These are phyloP conservation scores for Triplophysa siluroides DNA, from an alignment of 2,113 vertebrate species.

Conservation along the genomic window DNA sequence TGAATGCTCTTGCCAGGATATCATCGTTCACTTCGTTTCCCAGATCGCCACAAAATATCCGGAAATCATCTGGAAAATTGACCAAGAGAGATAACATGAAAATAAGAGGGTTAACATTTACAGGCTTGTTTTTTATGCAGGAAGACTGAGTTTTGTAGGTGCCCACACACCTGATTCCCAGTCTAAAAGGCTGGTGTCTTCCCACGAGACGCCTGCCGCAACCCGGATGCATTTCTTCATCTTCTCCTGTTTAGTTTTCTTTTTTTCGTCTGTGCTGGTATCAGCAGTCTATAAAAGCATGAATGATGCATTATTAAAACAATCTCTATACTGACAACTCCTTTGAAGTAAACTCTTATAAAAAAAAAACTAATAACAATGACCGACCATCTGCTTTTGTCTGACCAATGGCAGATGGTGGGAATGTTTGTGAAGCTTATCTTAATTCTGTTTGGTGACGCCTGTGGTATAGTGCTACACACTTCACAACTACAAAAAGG, in stretches of 20 bases:
- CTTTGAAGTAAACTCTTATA: too few species aligned
- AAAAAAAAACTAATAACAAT: too few species aligned
- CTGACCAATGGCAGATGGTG: too few species aligned
- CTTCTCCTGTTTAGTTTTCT: constrained; percentile 81
- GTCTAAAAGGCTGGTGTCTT: constrained; percentile 85
- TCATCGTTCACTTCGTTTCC: constrained; percentile 94
- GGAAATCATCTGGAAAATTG: constrained; percentile 82
- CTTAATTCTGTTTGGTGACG: too few species aligned
- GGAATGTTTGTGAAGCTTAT: too few species aligned
- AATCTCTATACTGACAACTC: not conserved
- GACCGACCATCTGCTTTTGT: too few species aligned
- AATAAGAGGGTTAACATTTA: not conserved
- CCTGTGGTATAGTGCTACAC: too few species aligned
- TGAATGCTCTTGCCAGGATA: constrained; percentile 88
- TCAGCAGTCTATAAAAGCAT: constrained; percentile 72
- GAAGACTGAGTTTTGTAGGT: not conserved
- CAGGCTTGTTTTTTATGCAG: not conserved
- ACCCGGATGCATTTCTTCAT: constrained; percentile 88
- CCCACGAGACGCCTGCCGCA: constrained; percentile 86
- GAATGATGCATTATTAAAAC: not conserved
- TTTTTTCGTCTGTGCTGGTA: constrained; percentile 81
- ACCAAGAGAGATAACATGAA: not conserved
- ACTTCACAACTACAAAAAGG: not conserved
- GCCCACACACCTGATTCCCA: constrained; percentile 82
- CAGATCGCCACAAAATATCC: constrained; percentile 92